Evolutionary conservation across 2,888 invertebrate genomes (phyloP).

Genomic region (Cataglyphis rosenhaueri): DNA sequence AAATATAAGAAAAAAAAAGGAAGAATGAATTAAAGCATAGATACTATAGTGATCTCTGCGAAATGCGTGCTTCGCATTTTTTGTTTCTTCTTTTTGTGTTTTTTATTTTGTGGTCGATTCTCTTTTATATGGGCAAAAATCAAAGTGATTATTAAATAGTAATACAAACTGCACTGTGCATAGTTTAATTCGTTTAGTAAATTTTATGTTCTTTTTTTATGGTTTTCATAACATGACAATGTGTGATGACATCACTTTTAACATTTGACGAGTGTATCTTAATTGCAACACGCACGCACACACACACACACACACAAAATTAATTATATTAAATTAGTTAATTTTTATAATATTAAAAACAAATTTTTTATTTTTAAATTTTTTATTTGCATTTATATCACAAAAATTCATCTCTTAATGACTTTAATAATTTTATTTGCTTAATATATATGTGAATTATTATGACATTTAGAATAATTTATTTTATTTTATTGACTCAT

Average conservation of each 20-base stretch:
- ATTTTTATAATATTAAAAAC: neutral
- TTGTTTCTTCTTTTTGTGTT: neutral
- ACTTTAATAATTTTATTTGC: neutral
- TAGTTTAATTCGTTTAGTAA: conserved; percentile 3
- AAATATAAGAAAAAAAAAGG: neutral
- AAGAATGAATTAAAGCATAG: neutral
- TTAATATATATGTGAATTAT: neutral
- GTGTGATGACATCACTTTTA: neutral
- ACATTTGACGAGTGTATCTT: neutral
- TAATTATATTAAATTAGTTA: neutral
- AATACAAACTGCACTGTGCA: neutral
- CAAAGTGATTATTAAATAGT: neutral
- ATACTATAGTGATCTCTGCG: no score
- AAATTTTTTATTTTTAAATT: neutral
- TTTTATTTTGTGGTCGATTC: neutral
- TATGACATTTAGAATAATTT: neutral
- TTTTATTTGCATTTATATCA: neutral
- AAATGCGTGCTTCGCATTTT: neutral
- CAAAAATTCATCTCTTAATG: neutral
- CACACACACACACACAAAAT: no score
- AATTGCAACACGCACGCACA: neutral
- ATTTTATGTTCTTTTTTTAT: neutral
- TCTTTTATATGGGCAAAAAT: neutral
- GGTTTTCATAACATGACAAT: neutral
- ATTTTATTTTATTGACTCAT: neutral